Evolutionary conservation across 2,888 invertebrate genomes (phyloP), one percentile per base, ranked within the genome.

Genomic region (Callinectes sapidus): DNA sequence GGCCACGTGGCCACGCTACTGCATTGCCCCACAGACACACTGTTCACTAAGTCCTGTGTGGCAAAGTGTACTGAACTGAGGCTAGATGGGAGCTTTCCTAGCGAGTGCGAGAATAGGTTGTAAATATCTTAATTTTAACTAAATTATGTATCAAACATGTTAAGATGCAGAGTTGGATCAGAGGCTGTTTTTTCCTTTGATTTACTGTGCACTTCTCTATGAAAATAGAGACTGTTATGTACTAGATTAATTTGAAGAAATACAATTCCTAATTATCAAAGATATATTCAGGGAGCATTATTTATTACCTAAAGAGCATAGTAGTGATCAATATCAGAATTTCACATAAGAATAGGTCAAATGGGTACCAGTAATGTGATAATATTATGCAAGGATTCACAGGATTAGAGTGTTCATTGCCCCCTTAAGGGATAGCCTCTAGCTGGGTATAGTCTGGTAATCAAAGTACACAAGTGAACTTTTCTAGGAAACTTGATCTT

Each of bases 401-500:
- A 85, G n/a, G 85, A 90, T 42, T 85, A 90, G 81, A 61, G 66
- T 87, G 42, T 71, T 61, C 54, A 71, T 55, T 48, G 87, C 87
- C 23, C 87, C 87, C 61, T 28, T 71, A 32, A 81, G 77, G 87
- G 48, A 42, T 85, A 89, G 89, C 81, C 39, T 89, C 71, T 77
- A 54, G 39, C 66, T 77, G 89, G 85, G 86, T 85, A 89, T 87
- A 86, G 91, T 87, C 87, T 86, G 86, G 86, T 39, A 87, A 91
- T 91, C 91, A 91, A 91, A 91, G 87, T 91, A 91, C 39, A 71
- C 87, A 91, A 91, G 91, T 66, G 28, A 91, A 87, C 66, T 91
- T 91, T 91, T 81, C 81, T 81, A 81, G 81, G 81, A 81, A 16
- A 81, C 81, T 81, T 81, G 86, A 91, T 85, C 81, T 86, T 81